Evolutionary conservation across 1,140 invertebrate species (phyloP).

Genomic region (Orussus abietinus): DNA sequence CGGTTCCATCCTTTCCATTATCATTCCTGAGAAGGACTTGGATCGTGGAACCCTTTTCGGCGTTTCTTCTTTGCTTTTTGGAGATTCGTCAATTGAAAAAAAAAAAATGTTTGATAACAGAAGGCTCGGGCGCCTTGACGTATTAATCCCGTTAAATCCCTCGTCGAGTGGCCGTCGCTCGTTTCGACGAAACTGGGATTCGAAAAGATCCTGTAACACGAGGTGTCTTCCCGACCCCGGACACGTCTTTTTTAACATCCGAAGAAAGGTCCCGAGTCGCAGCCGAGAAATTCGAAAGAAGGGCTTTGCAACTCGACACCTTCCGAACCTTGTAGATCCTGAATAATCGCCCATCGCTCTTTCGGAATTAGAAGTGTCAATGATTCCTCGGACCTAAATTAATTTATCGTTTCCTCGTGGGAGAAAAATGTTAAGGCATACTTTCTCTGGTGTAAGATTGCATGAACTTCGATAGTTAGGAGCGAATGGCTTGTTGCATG

Average conservation of each 20-base stretch:
- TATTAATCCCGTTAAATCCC: slow-evolving; percentile 25
- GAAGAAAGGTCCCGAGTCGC: neutral
- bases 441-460: no score
- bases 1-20: neutral
- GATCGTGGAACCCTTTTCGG: neutral
- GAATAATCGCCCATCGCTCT: no score
- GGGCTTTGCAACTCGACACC: slow-evolving; percentile 3
- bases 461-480: no score
- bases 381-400: no score
- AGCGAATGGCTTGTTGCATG: no score
- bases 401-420: no score
- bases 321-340: no score
- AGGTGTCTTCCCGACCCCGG: slow-evolving; percentile 12
- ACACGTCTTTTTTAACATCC: slow-evolving; percentile 1
- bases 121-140: slow-evolving; percentile 13
- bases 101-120: slow-evolving; percentile 6
- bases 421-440: no score
- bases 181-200: slow-evolving; percentile 29
- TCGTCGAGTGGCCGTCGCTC: slow-evolving; percentile 18
- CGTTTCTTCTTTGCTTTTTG: neutral
- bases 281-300: neutral
- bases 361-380: no score
- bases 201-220: slow-evolving; percentile 29
- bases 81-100: no score
- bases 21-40: neutral